Evolutionary conservation across 1,140 invertebrate genomes (phyloP).

Genomic region (Ceratina australensis): DNA sequence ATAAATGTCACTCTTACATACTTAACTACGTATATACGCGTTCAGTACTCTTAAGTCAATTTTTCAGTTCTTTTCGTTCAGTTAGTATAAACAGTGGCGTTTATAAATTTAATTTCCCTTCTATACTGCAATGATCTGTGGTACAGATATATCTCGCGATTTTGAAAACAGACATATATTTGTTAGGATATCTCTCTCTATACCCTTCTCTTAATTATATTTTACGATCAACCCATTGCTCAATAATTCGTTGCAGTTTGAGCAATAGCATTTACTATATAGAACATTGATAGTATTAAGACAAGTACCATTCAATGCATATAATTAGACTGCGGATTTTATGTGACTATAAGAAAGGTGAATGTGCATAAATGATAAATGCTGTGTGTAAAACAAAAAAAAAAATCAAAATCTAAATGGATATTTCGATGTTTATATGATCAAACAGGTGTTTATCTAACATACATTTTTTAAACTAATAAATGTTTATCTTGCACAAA

Average conservation of each 20-base stretch:
- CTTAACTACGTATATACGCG: slow-evolving; percentile 79
- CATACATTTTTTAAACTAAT: too few relatives aligned
- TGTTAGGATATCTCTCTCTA: background rate
- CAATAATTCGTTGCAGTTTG: slow-evolving; percentile 3
- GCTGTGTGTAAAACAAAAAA: too few relatives aligned
- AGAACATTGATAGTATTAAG: slow-evolving; percentile 17
- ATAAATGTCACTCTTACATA: slow-evolving; percentile 81
- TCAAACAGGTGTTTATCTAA: too few relatives aligned
- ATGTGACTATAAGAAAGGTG: too few relatives aligned
- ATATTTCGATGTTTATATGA: too few relatives aligned
- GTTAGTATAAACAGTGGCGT: slow-evolving; percentile 66
- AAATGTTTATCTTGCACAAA: too few relatives aligned
- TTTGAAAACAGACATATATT: slow-evolving; percentile 31
- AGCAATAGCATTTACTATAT: slow-evolving; percentile 18
- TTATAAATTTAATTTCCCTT: slow-evolving; percentile 32
- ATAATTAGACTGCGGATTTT: too few relatives aligned
- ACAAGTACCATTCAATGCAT: background rate
- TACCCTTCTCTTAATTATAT: background rate
- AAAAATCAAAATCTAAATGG: too few relatives aligned
- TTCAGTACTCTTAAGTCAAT: slow-evolving; percentile 78
- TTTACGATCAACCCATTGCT: slow-evolving; percentile 12
- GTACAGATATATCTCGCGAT: slow-evolving; percentile 14
- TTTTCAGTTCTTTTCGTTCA: slow-evolving; percentile 62
- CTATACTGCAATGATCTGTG: background rate
- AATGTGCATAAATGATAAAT: too few relatives aligned